Percentiles rank a stretch among this genome's conserved stretches.
phyloP scores from a whole-genome alignment of 64 coral and sea anemone species.

The Actinia equina region DNA sequence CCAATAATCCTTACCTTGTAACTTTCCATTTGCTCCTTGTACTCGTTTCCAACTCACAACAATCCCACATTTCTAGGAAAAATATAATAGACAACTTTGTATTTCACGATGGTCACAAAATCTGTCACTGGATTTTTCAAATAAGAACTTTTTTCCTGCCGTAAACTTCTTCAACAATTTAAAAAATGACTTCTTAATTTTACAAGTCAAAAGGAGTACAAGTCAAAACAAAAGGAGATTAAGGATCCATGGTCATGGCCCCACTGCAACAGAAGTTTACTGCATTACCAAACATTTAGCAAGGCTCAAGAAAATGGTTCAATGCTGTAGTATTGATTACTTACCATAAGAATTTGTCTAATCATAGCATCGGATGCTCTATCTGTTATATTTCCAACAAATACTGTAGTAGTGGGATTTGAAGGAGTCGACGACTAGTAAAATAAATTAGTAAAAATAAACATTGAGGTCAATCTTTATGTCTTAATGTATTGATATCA shows the following conservation, averaged over 20 bases:
- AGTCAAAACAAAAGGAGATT: no score
- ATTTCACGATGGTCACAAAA: no score
- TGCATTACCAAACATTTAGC: no score
- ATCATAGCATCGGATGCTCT: slow-evolving; percentile 94
- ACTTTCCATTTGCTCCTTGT: slow-evolving; percentile 92
- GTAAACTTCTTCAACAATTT: no score
- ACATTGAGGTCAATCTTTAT: neutral
- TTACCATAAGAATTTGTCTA: slow-evolving; percentile 97
- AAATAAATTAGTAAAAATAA: neutral
- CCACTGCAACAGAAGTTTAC: no score
- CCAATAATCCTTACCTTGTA: slow-evolving; percentile 71
- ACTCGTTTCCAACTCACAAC: slow-evolving; percentile 97
- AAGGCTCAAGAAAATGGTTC: no score
- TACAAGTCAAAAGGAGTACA: no score
- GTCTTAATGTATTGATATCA: no score
- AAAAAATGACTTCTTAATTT: no score
- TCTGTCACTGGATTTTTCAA: no score
- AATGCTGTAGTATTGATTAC: neutral
- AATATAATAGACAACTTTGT: neutral
- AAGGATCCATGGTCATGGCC: no score
- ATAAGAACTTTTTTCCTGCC: no score
- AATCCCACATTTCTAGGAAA: slow-evolving; percentile 89
- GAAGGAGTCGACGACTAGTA: slow-evolving; percentile 2
- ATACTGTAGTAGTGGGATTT: slow-evolving; percentile 88
- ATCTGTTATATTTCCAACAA: slow-evolving; percentile 99